Conservation (phyloP, 2,113 vertebrate genomes). For the Hiodon alosoides region DNA sequence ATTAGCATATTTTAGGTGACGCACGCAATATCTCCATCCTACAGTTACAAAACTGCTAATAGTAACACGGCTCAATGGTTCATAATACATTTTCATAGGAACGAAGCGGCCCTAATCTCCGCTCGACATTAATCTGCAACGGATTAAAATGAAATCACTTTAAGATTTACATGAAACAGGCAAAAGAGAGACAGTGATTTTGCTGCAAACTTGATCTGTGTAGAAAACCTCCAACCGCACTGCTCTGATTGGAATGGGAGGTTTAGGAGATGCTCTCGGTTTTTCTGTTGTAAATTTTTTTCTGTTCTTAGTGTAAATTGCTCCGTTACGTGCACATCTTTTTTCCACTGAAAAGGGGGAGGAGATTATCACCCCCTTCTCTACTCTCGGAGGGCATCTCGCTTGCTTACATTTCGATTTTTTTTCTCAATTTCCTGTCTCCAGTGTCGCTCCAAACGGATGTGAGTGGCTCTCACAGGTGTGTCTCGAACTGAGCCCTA, state of each 20-base stretch:
- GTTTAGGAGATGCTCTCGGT: neutral
- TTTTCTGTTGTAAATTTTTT: neutral
- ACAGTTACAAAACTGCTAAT: neutral
- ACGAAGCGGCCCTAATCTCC: neutral
- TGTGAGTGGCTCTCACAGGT: slow-evolving; percentile 61
- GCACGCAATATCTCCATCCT: neutral
- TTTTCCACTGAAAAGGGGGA: slow-evolving; percentile 6
- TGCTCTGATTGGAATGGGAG: neutral
- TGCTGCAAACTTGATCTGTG: neutral
- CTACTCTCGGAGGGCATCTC: neutral
- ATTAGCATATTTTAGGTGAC: neutral
- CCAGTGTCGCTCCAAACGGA: slow-evolving; percentile 38
- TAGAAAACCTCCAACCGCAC: no score
- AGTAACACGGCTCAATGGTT: neutral
- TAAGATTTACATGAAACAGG: neutral
- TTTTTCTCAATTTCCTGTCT: slow-evolving; percentile 31
- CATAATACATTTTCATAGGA: neutral
- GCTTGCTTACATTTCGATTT: neutral
- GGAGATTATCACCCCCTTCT: neutral
- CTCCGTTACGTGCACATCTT: neutral
- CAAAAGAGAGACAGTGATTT: neutral
- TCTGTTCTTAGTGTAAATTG: neutral
- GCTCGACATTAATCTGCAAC: neutral
- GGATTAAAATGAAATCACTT: neutral
- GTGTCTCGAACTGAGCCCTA: slow-evolving; percentile 39